Base-by-base conservation (phyloP, 1,140 invertebrate species). In the Melipona quadrifasciata region DNA sequence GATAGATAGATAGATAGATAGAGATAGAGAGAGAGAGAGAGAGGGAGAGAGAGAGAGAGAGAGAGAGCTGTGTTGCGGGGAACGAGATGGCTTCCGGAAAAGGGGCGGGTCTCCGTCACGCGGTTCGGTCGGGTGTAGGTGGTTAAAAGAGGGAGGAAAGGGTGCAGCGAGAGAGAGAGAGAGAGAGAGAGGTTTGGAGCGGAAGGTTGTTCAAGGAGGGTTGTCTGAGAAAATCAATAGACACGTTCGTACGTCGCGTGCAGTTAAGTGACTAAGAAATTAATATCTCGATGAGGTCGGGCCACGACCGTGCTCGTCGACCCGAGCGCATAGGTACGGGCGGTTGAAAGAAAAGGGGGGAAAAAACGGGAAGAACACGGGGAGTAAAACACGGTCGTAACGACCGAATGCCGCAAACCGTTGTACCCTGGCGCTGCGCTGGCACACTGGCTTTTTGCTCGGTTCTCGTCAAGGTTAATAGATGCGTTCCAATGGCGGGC, bases 191-290 rank as follows among this genome's bases (percentile, higher is more conserved):
- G 75, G 80, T 86, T 86, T 64, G 72, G 65, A 80, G 61, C 65
- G 80, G 84, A 86, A 78, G 83, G 77, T 80, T 19, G 83, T 84
- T 84, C 53, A 73, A 64, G 71, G 76, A 81, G 90, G 89, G 85
- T 85, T 86, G 88, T 87, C 87, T 92, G 91, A 91, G 92, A 93
- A 93, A 93, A 94, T 94, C 92, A 93, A 93, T 93, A 94, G 90
- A 90, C 91, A 88, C 92, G 90, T 94, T 93, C 90, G 86, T 89
- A 90, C 89, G 91, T 94, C 92, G 93, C 93, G 93, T 93, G 93
- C 93, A 92, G 92, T 92, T 93, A 93, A 94, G 92, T 93, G 92
- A 93, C 91, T 92, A 91, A 94, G 93, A 92, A 94, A 94, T 93
- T 94, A 93, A 94, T 94, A 93, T 94, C 93, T 93, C 90, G 92